Conservation (phyloP, 2,797 vertebrate species). For the Danio albolineatus region DNA sequence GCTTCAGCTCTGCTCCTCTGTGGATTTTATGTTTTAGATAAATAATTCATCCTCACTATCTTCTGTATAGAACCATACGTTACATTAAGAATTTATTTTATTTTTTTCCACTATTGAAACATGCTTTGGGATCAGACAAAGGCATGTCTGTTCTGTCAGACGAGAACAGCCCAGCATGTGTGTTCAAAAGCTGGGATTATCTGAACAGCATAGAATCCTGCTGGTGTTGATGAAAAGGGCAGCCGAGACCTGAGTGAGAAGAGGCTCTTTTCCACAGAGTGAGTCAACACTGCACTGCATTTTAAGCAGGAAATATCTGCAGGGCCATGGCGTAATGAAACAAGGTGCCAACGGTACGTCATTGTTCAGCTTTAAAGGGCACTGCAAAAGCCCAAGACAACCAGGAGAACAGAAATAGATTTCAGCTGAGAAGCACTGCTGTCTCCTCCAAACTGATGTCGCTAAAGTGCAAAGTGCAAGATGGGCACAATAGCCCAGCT, state of each 20-base stretch:
- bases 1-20: too few species aligned
- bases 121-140: slow-evolving; percentile 16
- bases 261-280: slow-evolving; percentile 42
- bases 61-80: not conserved
- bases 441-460: slow-evolving; percentile 20
- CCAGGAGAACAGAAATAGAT: slow-evolving; percentile 45
- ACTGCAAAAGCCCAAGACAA: slow-evolving; percentile 24
- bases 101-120: not conserved
- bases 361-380: slow-evolving; percentile 59
- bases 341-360: slow-evolving; percentile 35
- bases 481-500: slow-evolving; percentile 9
- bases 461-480: slow-evolving; percentile 38
- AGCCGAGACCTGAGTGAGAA: slow-evolving; percentile 22
- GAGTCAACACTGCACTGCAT: slow-evolving; percentile 40
- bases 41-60: not conserved
- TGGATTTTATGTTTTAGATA: not conserved
- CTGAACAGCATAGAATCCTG: slow-evolving; percentile 17
- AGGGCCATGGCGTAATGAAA: slow-evolving; percentile 42
- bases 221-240: slow-evolving; percentile 11
- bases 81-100: not conserved
- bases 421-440: slow-evolving; percentile 6
- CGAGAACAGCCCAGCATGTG: not conserved
- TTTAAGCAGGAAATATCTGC: slow-evolving; percentile 53
- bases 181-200: slow-evolving; percentile 28
- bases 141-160: slow-evolving; percentile 2